Percentiles rank a stretch among this genome's conserved stretches.
Conservation (phyloP, 2,113 vertebrate genomes). For the Petroica traversi region DNA sequence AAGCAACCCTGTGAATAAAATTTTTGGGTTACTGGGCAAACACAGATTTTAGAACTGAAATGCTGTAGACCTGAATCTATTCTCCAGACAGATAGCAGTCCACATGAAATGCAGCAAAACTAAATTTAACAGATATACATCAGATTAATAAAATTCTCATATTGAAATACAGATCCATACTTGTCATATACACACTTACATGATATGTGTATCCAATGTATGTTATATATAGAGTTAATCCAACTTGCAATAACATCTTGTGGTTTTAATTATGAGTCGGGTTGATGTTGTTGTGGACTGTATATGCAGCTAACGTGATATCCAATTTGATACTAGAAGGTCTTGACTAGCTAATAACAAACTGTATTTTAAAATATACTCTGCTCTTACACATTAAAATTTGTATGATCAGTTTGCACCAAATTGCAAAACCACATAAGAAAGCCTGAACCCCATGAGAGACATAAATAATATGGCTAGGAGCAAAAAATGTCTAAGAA, state of each 20-base stretch:
- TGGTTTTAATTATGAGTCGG: not conserved
- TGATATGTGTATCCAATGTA: not conserved
- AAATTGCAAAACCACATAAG: conserved; percentile 14
- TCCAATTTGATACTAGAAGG: not conserved
- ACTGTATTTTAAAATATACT: not conserved
- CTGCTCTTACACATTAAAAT: not conserved
- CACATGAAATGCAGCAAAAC: not conserved
- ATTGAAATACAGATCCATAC: not conserved
- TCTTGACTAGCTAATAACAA: not conserved
- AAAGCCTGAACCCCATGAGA: not conserved
- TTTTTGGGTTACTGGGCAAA: not conserved
- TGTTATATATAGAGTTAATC: not conserved
- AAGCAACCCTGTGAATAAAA: not conserved
- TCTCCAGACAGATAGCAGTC: not conserved
- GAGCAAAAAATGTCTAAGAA: not conserved
- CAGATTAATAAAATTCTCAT: not conserved
- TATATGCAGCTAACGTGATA: not conserved
- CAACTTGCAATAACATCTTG: not conserved
- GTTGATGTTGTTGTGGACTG: not conserved
- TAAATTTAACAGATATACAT: not conserved
- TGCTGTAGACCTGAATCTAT: not conserved
- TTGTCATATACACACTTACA: not conserved
- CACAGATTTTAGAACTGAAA: not conserved
- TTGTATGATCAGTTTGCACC: not conserved
- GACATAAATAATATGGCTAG: not conserved